Evolutionary conservation across 2,888 invertebrate genomes (phyloP).

Genomic region (Alviniconcha strummeri): DNA sequence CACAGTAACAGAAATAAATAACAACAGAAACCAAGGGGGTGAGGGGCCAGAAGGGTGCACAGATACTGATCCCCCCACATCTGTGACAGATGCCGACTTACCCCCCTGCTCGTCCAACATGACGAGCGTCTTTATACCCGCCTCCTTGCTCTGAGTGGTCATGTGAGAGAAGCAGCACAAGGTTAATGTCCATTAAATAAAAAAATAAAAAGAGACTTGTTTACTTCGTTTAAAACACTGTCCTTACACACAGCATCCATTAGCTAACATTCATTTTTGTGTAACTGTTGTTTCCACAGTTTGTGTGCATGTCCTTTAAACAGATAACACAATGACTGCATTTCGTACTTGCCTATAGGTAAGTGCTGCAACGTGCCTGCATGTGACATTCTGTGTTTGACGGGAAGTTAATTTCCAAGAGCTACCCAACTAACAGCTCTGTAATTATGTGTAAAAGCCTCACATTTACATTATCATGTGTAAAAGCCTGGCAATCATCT

Average conservation of each 20-base stretch:
- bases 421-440: neutral
- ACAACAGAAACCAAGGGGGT: neutral
- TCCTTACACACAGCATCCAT: neutral
- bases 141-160: conserved; percentile 93
- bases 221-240: neutral
- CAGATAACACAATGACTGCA: too few relatives aligned
- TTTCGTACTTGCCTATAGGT: too few relatives aligned
- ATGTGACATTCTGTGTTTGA: too few relatives aligned
- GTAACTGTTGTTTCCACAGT: neutral
- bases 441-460: neutral
- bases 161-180: conserved; percentile 31
- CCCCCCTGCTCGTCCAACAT: conserved; percentile 99
- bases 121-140: conserved; percentile 99
- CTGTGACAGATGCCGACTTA: conserved; percentile 78
- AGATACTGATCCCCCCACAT: too few relatives aligned
- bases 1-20: neutral
- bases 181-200: too few relatives aligned
- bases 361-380: too few relatives aligned
- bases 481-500: neutral
- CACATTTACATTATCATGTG: neutral
- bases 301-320: neutral
- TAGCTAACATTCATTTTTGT: neutral
- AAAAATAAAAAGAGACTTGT: neutral
- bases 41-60: too few relatives aligned
- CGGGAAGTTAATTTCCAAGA: too few relatives aligned